A percentile compares a stretch with the other conserved stretches of the same genome.
Conservation (phyloP, 37 sponge, comb jelly and placozoan species). For the Tethya wilhelma region DNA sequence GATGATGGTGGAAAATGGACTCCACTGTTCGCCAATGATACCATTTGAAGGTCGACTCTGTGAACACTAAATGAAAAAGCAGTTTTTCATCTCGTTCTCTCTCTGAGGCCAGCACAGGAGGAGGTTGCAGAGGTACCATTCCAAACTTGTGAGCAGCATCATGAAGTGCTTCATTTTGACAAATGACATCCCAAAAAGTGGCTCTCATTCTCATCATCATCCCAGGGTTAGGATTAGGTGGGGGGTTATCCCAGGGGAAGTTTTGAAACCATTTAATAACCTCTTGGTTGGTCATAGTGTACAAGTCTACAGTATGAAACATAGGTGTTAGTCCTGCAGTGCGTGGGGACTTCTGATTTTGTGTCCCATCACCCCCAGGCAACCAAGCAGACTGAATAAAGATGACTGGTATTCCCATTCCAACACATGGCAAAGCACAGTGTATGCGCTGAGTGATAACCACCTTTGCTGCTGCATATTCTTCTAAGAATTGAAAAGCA, state of each 20-base stretch:
- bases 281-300: too few species aligned
- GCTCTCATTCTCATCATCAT: conserved; percentile 14
- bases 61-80: background rate
- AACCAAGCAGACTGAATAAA: too few species aligned
- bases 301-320: conserved; percentile 1
- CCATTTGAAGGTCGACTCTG: background rate
- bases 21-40: background rate
- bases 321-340: conserved; percentile 6
- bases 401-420: too few species aligned
- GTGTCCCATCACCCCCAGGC: too few species aligned
- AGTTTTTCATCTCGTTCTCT: too few species aligned
- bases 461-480: too few species aligned
- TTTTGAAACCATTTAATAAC: background rate
- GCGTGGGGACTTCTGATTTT: too few species aligned
- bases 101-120: too few species aligned
- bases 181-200: conserved; percentile 7
- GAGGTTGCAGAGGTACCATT: too few species aligned
- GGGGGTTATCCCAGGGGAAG: background rate
- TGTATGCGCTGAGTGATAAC: too few species aligned
- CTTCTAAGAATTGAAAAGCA: too few species aligned
- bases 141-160: conserved; percentile 12
- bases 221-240: background rate
- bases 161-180: background rate
- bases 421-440: too few species aligned
- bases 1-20: conserved; percentile 17